Conservation (phyloP, 2,888 invertebrate genomes). For the Drosophila neutralis region DNA sequence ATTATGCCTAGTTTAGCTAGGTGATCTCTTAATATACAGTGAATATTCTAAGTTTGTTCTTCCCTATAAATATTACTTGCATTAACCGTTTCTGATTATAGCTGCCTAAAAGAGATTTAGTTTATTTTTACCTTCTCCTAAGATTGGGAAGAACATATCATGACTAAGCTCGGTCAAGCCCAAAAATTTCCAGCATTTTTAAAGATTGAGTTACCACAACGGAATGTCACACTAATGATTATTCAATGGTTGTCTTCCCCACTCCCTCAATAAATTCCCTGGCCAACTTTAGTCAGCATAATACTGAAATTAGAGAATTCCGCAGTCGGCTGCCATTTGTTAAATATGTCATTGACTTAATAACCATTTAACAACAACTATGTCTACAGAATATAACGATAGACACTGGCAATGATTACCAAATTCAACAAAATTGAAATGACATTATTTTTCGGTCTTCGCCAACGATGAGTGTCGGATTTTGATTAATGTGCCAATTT, state of each 20-base stretch:
- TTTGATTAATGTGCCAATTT: slow-evolving; percentile 45
- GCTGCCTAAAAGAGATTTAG: background rate
- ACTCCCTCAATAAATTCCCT: background rate
- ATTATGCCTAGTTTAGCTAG: background rate
- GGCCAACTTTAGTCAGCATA: background rate
- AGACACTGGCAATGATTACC: slow-evolving; percentile 1
- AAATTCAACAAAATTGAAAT: slow-evolving; percentile 13
- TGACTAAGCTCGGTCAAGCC: background rate
- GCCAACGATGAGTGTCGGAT: slow-evolving; percentile 2
- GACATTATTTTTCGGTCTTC: slow-evolving; percentile 18
- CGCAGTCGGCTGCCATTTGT: background rate
- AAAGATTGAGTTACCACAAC: background rate
- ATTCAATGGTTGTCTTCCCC: background rate
- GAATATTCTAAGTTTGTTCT: background rate
- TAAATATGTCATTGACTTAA: background rate
- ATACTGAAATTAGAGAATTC: background rate
- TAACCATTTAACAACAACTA: background rate
- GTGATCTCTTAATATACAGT: background rate
- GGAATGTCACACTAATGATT: background rate
- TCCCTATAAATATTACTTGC: background rate
- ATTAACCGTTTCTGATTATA: background rate
- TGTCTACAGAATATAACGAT: background rate
- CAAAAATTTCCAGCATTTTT: background rate
- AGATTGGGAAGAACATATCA: background rate
- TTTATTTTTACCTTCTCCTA: background rate